Evolutionary conservation across 2,113 vertebrate genomes (phyloP).

Genomic region (Lota lota): DNA sequence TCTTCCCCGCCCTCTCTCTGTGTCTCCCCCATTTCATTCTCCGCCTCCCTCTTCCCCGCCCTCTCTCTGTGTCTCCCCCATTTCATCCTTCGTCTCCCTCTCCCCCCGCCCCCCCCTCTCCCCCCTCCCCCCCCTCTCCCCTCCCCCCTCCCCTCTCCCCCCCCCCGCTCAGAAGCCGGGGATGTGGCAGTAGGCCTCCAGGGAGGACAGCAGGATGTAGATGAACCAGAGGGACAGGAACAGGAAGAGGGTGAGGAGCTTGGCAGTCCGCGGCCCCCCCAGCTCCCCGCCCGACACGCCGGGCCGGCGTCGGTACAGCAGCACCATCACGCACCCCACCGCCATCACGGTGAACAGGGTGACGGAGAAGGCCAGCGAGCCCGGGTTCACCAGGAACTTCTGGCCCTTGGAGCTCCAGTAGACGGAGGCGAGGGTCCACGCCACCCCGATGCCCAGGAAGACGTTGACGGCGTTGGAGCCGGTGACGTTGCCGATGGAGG

Average conservation of each 20-base stretch:
- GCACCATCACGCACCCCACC: constrained; percentile 58
- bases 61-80: constrained; percentile 21
- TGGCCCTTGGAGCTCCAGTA: constrained; percentile 76
- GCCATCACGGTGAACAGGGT: constrained; percentile 80
- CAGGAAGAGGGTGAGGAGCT: constrained; percentile 74
- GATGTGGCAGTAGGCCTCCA: constrained; percentile 81
- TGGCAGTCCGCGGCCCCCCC: constrained; percentile 77
- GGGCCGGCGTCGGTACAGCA: constrained; percentile 78
- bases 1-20: not conserved
- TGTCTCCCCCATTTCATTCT: too few species aligned
- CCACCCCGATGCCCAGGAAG: constrained; percentile 82
- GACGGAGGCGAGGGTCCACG: constrained; percentile 80
- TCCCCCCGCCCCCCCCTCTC: not conserved
- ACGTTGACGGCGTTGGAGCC: constrained; percentile 84
- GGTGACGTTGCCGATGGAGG: constrained; percentile 83
- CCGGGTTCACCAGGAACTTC: constrained; percentile 72
- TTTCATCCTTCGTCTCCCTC: not conserved
- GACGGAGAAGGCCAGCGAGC: constrained; percentile 82
- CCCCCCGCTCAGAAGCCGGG: constrained; percentile 68
- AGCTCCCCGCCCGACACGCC: constrained; percentile 74
- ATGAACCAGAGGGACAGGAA: constrained; percentile 77
- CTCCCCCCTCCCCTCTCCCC: not conserved
- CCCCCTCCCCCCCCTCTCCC: not conserved
- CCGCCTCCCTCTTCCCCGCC: too few species aligned
- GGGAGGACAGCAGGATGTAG: constrained; percentile 78